phyloP scores from a whole-genome alignment of 1,140 invertebrate species.

The Teleogryllus occipitalis region DNA sequence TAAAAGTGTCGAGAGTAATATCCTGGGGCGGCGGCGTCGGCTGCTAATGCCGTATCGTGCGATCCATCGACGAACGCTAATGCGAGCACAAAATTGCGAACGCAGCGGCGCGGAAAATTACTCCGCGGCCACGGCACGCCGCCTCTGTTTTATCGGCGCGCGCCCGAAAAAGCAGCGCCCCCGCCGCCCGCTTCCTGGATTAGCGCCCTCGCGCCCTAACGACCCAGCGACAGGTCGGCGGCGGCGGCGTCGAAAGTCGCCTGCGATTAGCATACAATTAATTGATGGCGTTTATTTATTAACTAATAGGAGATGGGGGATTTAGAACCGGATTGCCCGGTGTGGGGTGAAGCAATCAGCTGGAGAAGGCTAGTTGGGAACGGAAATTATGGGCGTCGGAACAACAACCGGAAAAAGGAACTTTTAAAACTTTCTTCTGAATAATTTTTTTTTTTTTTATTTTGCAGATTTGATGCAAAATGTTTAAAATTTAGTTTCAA shows the following conservation, averaged over 20 bases:
- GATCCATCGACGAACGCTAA: not conserved
- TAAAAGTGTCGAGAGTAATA: constrained; percentile 1
- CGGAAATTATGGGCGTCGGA: no score
- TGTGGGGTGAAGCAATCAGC: not conserved
- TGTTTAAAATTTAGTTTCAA: no score
- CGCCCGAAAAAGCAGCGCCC: not conserved
- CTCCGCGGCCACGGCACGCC: not conserved
- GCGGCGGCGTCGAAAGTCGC: not conserved
- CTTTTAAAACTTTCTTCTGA: no score
- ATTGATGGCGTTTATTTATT: not conserved
- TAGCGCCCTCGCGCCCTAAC: not conserved
- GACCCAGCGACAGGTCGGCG: not conserved
- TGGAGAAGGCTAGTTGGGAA: not conserved
- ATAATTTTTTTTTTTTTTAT: no score
- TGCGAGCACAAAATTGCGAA: not conserved
- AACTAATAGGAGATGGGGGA: not conserved
- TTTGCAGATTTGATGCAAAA: no score
- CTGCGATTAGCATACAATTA: not conserved
- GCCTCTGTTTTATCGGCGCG: no score
- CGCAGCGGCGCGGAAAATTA: not conserved
- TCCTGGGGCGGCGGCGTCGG: not conserved
- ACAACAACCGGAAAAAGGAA: no score
- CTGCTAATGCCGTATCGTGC: not conserved
- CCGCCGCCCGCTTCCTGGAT: not conserved
- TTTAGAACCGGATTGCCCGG: not conserved